These are phyloP conservation scores for Champsocephalus esox DNA, from an alignment of 2,797 vertebrate species.

Conservation along the genomic window DNA sequence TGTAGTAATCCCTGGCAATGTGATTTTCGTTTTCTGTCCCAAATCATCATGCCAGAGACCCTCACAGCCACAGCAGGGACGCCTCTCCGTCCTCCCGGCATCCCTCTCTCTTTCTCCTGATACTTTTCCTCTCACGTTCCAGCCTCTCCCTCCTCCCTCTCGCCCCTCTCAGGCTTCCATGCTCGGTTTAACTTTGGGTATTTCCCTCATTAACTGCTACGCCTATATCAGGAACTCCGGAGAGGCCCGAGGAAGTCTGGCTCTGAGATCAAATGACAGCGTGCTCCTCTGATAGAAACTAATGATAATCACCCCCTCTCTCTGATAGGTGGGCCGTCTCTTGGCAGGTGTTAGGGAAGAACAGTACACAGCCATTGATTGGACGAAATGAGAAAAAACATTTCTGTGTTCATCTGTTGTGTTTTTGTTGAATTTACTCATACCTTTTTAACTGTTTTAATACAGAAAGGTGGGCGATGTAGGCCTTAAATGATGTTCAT, in stretches of 20 bases:
- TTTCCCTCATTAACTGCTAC: slow-evolving; percentile 73
- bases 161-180: slow-evolving; percentile 55
- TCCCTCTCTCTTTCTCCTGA: slow-evolving; percentile 40
- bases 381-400: neutral
- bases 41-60: slow-evolving; percentile 77
- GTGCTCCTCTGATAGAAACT: slow-evolving; percentile 54
- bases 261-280: slow-evolving; percentile 46
- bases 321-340: slow-evolving; percentile 11
- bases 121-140: slow-evolving; percentile 44
- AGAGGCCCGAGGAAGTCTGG: slow-evolving; percentile 58
- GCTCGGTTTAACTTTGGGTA: slow-evolving; percentile 74
- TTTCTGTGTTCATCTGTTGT: neutral
- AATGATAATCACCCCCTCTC: slow-evolving; percentile 23
- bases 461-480: neutral
- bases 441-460: neutral
- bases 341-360: slow-evolving; percentile 37
- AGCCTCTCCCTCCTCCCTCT: slow-evolving; percentile 27
- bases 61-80: slow-evolving; percentile 57
- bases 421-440: neutral
- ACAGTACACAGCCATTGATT: slow-evolving; percentile 1
- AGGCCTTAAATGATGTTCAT: neutral
- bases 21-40: slow-evolving; percentile 87
- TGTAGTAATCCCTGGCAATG: slow-evolving; percentile 99
- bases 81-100: slow-evolving; percentile 21
- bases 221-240: slow-evolving; percentile 61